phyloP scores from a whole-genome alignment of 2,797 vertebrate species.

The Ptychobarbus kaznakovi region DNA sequence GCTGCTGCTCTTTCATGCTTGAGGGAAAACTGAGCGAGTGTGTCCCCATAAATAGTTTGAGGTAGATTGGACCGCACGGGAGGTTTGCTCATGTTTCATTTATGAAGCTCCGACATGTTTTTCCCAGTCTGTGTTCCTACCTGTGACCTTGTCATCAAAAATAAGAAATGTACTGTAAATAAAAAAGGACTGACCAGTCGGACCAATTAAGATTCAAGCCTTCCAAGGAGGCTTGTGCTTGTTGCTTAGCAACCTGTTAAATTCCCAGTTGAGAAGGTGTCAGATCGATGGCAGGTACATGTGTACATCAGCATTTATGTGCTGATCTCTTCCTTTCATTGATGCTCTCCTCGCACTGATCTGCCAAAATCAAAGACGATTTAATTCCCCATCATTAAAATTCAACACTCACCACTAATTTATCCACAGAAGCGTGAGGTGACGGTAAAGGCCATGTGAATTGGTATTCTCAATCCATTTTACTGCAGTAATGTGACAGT shows the following conservation, averaged over 20 bases:
- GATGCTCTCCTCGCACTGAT: constrained; percentile 34
- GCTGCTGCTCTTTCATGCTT: constrained; percentile 41
- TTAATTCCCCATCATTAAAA: constrained; percentile 37
- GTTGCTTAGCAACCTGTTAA: constrained; percentile 74
- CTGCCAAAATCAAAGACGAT: constrained; percentile 14
- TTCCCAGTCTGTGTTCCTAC: constrained; percentile 6
- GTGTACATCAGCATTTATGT: constrained; percentile 50
- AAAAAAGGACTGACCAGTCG: constrained; percentile 18
- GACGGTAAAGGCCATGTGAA: background rate
- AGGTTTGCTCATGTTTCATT: constrained; percentile 50
- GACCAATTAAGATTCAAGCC: constrained; percentile 62
- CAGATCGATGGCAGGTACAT: constrained; percentile 55
- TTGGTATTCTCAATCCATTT: constrained; percentile 29
- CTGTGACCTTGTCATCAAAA: constrained; percentile 44
- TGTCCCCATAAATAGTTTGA: constrained; percentile 50
- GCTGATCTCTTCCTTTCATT: constrained; percentile 53
- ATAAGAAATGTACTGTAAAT: background rate
- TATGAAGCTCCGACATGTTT: constrained; percentile 40
- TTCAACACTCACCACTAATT: constrained; percentile 22
- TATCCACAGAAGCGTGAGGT: background rate
- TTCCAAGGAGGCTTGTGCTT: constrained; percentile 57
- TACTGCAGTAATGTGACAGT: background rate
- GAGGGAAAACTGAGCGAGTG: constrained; percentile 48
- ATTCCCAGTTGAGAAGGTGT: constrained; percentile 61
- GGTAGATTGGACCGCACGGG: constrained; percentile 51